phyloP scores from a whole-genome alignment of 2,888 invertebrate genomes.

The Volucella inflata region DNA sequence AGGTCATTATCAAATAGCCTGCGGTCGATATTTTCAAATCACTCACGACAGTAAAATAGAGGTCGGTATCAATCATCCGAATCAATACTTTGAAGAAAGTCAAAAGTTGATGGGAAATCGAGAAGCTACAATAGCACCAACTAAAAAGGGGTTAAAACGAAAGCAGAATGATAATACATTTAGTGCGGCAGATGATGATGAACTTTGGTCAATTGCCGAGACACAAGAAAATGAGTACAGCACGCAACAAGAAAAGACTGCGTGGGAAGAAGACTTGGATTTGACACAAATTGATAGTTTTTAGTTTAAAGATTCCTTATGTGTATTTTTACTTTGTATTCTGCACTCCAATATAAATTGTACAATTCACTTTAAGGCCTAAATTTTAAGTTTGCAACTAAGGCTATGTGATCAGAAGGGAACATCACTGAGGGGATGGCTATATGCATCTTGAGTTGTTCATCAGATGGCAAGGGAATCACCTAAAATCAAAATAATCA shows the following conservation, averaged over 20 bases:
- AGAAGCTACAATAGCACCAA: slow-evolving; percentile 55
- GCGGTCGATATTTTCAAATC: slow-evolving; percentile 93
- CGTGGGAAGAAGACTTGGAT: slow-evolving; percentile 81
- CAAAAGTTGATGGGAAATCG: slow-evolving; percentile 85
- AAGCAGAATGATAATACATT: slow-evolving; percentile 76
- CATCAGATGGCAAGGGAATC: slow-evolving; percentile 91
- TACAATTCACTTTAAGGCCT: slow-evolving; percentile 53
- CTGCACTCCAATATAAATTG: slow-evolving; percentile 37
- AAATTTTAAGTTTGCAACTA: slow-evolving; percentile 90
- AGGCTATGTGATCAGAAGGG: slow-evolving; percentile 97
- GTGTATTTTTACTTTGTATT: slow-evolving; percentile 23
- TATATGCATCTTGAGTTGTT: slow-evolving; percentile 89
- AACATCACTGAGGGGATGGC: slow-evolving; percentile 95
- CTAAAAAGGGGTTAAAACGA: slow-evolving; percentile 75
- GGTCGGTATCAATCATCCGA: slow-evolving; percentile 93
- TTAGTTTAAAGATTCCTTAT: slow-evolving; percentile 14
- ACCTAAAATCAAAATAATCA: slow-evolving; percentile 84
- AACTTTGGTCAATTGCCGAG: slow-evolving; percentile 82
- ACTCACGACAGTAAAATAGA: slow-evolving; percentile 87
- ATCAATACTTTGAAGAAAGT: slow-evolving; percentile 95
- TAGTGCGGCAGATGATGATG: slow-evolving; percentile 82
- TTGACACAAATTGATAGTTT: slow-evolving; percentile 80
- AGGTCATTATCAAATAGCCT: slow-evolving; percentile 94
- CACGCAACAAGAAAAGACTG: slow-evolving; percentile 79
- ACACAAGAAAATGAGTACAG: slow-evolving; percentile 79